Evolutionary conservation across 2,888 invertebrate genomes (phyloP), one percentile per base, ranked within the genome.

Genomic region (Agrotis clavis): DNA sequence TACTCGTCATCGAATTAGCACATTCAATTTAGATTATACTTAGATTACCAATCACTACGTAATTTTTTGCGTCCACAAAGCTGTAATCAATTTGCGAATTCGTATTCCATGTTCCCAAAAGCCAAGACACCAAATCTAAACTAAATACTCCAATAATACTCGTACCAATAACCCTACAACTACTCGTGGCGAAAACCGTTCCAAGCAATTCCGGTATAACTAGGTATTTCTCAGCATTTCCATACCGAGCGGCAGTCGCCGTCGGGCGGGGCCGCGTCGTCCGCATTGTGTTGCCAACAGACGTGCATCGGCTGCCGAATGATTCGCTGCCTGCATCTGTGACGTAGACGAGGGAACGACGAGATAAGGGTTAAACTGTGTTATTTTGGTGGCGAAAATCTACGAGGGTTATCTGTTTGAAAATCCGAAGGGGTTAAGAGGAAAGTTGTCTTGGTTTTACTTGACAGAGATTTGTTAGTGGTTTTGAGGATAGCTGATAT

Each of bases 261-360:
- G 70, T 51, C 70, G 77, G 72, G 61, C 19, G 41, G 41, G 41
- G 41, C 41, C 41, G 41, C 41, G 48, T 72, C 71, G 14, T 53
- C 25, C 61, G 69, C 74, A 82, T 78, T 74, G 67, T 84, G 72
- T 74, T 75, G 75, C 70, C 62, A 68, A 77, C 61, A 71, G 85
- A 93, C 93, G 93, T 94, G 93, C 91, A 86, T 83, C 79, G 94
- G 87, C 89, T 93, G 88, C 87, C 88, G 90, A 92, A 92, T 93
- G 92, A 93, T 91, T 90, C 90, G 86, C 86, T 88, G 89, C 88
- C 88, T 88, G 89, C 89, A 73, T 87, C 74, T 80, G 57, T 69
- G 69, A 68, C 77, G 75, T 78, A 92, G 91, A 88, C 70, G 9
- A 19, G 57, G 50, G 64, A 81, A 77, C 21, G 18, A 7, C 41